Evolutionary conservation across 2,797 vertebrate species (phyloP), one percentile per base, ranked within the genome.

Genomic region (Peromyscus attwateri): DNA sequence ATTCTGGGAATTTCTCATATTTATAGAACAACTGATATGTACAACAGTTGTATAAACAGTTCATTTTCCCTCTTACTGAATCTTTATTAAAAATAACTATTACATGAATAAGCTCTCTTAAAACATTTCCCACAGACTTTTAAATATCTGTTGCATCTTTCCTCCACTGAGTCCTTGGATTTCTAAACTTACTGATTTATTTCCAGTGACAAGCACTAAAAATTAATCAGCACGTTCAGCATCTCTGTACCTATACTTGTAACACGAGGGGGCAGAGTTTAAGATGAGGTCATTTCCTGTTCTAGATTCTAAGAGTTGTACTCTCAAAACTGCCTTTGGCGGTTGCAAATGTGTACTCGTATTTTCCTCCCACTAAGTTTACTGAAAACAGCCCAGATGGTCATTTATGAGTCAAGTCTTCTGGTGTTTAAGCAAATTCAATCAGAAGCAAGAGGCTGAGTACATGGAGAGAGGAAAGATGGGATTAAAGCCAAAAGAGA

Each of bases 231-330:
- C n/a, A 73, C 73, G 93, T 84, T 96, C 88, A 95, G 79, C 79
- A 87, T 89, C 94, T 97, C 97, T 90, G 13, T 92, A 95, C 92
- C 91, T 76, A 77, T 94, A 95, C 92, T 95, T 93, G 71, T 87
- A 84, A 91, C 52, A 64, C 66, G 89, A 92, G 75, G 66, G 73
- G 57, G 46, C 25, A 95, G 34, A 96, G 17, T 71, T 97, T 91
- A 94, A 95, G 96, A 95, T 95, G 95, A 97, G 62, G 79, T 95
- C 73, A 97, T 96, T 96, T 93, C 93, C 95, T 95, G 87, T 55
- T 97, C 89, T 79, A 89, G 40, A 95, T 82, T 79, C 94, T 73
- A 89, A 96, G 96, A 97, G 89, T 96, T 95, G 95, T 94, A 97
- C 88, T 97, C 91, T 87, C 77, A 82, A 91, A 43, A 6, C 79